Conservation (phyloP, 2,888 invertebrate species). For the Pollenia labialis region DNA sequence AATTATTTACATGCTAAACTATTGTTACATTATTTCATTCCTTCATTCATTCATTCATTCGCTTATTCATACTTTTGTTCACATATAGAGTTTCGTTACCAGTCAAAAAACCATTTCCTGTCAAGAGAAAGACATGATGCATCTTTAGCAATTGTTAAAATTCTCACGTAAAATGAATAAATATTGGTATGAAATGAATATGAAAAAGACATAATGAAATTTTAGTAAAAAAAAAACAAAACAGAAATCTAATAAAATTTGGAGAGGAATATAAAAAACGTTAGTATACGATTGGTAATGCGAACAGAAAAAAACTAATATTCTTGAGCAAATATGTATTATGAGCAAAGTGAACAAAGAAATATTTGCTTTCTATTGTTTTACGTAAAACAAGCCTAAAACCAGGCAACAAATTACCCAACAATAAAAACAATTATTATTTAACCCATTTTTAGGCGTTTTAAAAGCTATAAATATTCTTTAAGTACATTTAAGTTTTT, state of each 20-base stretch:
- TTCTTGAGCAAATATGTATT: not conserved
- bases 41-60: not conserved
- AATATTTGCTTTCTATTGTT: not conserved
- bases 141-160: slow-evolving; percentile 68
- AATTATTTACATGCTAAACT: slow-evolving; percentile 61
- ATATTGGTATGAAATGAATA: slow-evolving; percentile 66
- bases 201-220: slow-evolving; percentile 66
- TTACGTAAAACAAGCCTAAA: slow-evolving; percentile 6
- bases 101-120: slow-evolving; percentile 38
- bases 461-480: no score
- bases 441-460: slow-evolving; percentile 2
- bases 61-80: slow-evolving; percentile 10
- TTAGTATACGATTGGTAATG: not conserved
- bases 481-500: no score
- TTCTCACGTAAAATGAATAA: slow-evolving; percentile 67
- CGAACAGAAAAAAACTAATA: slow-evolving; percentile 42
- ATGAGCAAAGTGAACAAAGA: not conserved
- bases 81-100: slow-evolving; percentile 31
- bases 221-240: slow-evolving; percentile 35
- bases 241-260: slow-evolving; percentile 22
- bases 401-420: slow-evolving; percentile 23
- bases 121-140: slow-evolving; percentile 46
- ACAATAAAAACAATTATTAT: not conserved
- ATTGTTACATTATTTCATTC: slow-evolving; percentile 41
- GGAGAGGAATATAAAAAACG: slow-evolving; percentile 6